Evolutionary conservation across 2,797 vertebrate genomes (phyloP), one percentile per base, ranked within the genome.

Genomic region (Pipistrellus pygmaeus): DNA sequence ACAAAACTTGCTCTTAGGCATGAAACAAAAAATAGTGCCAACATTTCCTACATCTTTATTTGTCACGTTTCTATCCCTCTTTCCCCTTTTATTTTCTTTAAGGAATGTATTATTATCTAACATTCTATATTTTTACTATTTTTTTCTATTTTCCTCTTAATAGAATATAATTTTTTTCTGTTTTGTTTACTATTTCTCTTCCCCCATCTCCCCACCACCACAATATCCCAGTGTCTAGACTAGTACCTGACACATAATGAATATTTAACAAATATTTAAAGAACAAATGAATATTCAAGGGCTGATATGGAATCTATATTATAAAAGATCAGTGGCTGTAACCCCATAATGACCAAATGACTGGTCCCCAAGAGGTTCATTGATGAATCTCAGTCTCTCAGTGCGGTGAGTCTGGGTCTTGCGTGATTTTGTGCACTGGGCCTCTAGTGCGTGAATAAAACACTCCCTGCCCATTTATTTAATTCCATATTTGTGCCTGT

Each of bases 21-120:
- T 90, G 57, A 85, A 95, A 76, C 57, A 41, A 94, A 89, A 92
- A 75, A 96, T n/a, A 76, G 9, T 27, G 32, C 10, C 73, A 62
- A 64, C 11, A 68, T 93, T 94, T 91, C 15, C 14, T 62, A 57
- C 62, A 57, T 32, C 2, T 91, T 7, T 11, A 4, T 38, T 92
- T 93, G 20, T 32, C 27, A 73, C 9, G 55, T 41, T 64, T n/a
- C 55, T 32, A 57, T 51, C 20, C 1, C 20, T 38, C 3, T 48
- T 64, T 25, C 17, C 7, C 51, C 21, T 93, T 72, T 78, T 64
- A 69, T 83, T 62, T 80, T 82, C 32, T 60, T 27, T 25, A 71
- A 51, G 73, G 48, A 86, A 44, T 9, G 44, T 18, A 8, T 38
- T 83, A 30, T 85, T 87, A 27, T 73, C 13, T 9, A 41, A 48